Percentiles rank a stretch among this genome's conserved stretches.
Evolutionary conservation across 2,888 invertebrate species (phyloP).

Genomic region (Drosophila quinaria): DNA sequence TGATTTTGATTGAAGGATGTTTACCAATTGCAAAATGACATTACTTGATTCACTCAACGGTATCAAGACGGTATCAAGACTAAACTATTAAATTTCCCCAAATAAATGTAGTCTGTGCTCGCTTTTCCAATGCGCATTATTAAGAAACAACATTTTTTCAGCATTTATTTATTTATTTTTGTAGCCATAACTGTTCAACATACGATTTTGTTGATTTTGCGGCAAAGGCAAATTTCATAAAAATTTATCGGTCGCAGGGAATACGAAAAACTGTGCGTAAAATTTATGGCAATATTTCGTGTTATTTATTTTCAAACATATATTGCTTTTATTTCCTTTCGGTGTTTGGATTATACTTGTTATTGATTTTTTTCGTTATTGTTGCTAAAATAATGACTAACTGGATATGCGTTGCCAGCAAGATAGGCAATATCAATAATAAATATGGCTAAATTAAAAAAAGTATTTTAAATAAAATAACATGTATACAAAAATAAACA

Average conservation of each 20-base stretch:
- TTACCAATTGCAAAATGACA: constrained; percentile 4
- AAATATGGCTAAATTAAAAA: constrained; percentile 27
- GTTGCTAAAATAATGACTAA: constrained; percentile 47
- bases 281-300: constrained; percentile 62
- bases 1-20: constrained; percentile 14
- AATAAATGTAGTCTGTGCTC: neutral
- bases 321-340: constrained; percentile 52
- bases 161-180: constrained; percentile 13
- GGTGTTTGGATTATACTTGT: constrained; percentile 5
- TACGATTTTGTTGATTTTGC: constrained; percentile 53
- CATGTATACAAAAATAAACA: neutral
- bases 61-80: neutral
- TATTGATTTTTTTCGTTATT: constrained; percentile 6
- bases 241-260: constrained; percentile 53
- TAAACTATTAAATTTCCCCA: neutral
- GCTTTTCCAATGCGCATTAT: constrained; percentile 2
- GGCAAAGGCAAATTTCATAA: constrained; percentile 31
- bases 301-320: constrained; percentile 59
- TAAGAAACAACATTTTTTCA: constrained; percentile 5
- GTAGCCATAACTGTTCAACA: constrained; percentile 29
- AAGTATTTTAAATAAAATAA: constrained; percentile 5
- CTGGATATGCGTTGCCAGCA: constrained; percentile 41
- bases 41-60: constrained; percentile 17
- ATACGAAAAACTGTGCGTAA: constrained; percentile 34
- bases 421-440: constrained; percentile 46